Evolutionary conservation across 2,888 invertebrate genomes (phyloP), one percentile per base, ranked within the genome.

Genomic region (Elmis aenea): DNA sequence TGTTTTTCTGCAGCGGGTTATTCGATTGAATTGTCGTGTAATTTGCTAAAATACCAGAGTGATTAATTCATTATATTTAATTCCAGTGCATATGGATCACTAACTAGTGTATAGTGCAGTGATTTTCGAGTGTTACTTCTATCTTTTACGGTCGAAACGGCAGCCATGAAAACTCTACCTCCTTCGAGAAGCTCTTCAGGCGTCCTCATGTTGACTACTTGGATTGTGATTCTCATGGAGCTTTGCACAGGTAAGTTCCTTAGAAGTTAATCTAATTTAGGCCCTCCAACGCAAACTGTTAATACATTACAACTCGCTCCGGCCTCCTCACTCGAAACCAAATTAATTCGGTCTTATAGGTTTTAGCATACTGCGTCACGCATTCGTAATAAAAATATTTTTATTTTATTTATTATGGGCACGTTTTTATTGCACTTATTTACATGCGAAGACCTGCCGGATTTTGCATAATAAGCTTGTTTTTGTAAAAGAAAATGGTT

Each of bases 201-300:
- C 26, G 41, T 57, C 36, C 47, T 60, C 42, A 48, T 55, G 15
- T 42, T 57, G 43, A 55, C 60, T 36, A 55, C 57, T 34, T 61
- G 60, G 59, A 51, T 60, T 38, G 48, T 60, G 40, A 54, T 60
- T 46, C 48, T 60, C 35, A 47, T 61, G 50, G 58, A 61, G 41
- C 53, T 60, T 45, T 59, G 58, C 50, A 57, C 60, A 59, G 61
- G 61, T 61, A 43, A 43, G 51, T 37, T 24, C 32, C 27, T 29
- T 31, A 32, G 35, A 33, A 36, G 30, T 35, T 29, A 22, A 35
- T 26, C 36, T 39, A 36, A 35, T 38, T 43, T 42, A 18, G 28
- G 27, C 24, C 33, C 11, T n/a, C n/a, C n/a, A n/a, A 29, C 20
- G 30, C 21, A 15, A 16, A 33, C 31, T 29, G 31, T 40, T 40